Conservation (phyloP, 2,797 vertebrate species). For the Chaetophractus vellerosus region DNA sequence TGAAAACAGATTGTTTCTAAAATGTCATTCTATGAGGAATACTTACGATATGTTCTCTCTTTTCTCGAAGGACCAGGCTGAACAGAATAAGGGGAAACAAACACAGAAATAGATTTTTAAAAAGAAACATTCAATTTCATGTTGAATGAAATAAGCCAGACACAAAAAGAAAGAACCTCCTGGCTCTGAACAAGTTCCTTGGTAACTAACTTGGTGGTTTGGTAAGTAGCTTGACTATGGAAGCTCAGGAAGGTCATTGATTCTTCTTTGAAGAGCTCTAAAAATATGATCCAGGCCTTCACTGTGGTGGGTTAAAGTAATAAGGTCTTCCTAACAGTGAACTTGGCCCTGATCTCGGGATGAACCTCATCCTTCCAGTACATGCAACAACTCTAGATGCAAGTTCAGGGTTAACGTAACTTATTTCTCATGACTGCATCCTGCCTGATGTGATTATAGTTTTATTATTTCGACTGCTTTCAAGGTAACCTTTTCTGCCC, state of each 20-base stretch:
- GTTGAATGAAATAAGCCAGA: too few relatives aligned
- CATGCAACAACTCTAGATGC: not conserved
- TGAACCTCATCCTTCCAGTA: not conserved
- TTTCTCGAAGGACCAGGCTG: not conserved
- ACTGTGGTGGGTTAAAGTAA: not conserved
- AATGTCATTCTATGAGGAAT: constrained; percentile 12
- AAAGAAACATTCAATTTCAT: too few relatives aligned
- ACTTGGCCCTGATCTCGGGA: not conserved
- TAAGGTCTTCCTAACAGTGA: not conserved
- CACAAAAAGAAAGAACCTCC: not conserved
- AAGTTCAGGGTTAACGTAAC: constrained; percentile 75
- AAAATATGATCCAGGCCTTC: not conserved
- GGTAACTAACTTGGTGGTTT: not conserved
- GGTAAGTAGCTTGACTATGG: not conserved
- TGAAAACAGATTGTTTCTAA: not conserved
- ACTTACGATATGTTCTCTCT: not conserved
- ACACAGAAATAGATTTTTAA: not conserved
- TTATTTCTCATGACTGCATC: constrained; percentile 70
- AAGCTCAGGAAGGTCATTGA: not conserved
- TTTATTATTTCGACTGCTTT: constrained; percentile 78
- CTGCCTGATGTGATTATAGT: constrained; percentile 76
- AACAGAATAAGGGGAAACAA: not conserved
- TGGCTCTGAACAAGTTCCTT: not conserved
- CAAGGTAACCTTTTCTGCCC: constrained; percentile 76
- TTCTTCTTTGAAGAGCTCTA: not conserved